A percentile compares a stretch with the other conserved stretches of the same genome.
phyloP scores from a whole-genome alignment of 2,797 vertebrate species.

The Vipera ursinii region DNA sequence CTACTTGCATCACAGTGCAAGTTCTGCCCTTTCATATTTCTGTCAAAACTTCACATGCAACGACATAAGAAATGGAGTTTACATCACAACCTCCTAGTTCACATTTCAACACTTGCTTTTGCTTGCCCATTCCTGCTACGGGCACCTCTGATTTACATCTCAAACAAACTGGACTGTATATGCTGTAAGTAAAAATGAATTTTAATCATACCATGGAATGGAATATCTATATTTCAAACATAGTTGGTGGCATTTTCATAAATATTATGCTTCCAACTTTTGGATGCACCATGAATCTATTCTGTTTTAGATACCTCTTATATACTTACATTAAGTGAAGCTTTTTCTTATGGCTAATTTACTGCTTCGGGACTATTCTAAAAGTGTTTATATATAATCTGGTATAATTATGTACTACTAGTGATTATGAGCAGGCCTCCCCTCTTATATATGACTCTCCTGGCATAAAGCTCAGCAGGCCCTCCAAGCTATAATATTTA shows the following conservation, averaged over 20 bases:
- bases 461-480: not conserved
- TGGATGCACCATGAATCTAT: not conserved
- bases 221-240: not conserved
- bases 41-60: not conserved
- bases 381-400: not conserved
- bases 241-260: not conserved
- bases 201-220: not conserved
- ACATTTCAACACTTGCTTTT: not conserved
- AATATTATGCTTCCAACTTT: not conserved
- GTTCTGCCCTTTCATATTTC: not conserved
- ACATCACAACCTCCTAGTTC: not conserved
- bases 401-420: not conserved
- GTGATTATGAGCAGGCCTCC: not conserved
- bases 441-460: not conserved
- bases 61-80: not conserved
- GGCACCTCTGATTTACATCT: not conserved
- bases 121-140: not conserved
- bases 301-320: not conserved
- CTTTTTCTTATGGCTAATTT: not conserved
- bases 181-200: not conserved
- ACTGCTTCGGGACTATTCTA: not conserved
- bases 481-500: not conserved
- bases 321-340: not conserved
- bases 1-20: not conserved
- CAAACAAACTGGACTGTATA: not conserved